Evolutionary conservation across 2,797 vertebrate genomes (phyloP).

Genomic region (Siniperca obscura): DNA sequence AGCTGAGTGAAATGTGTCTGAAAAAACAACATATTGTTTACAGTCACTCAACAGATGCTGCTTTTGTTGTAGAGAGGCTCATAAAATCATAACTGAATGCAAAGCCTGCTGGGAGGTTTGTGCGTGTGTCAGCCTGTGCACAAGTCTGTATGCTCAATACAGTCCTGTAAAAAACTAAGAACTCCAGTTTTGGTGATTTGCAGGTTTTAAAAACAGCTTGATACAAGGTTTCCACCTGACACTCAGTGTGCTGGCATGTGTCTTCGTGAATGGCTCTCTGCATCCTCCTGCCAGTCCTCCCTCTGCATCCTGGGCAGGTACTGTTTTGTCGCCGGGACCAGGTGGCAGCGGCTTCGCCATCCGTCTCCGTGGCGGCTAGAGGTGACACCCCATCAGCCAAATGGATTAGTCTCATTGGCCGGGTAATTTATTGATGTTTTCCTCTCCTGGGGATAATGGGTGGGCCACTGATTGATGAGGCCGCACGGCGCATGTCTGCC

Average conservation of each 20-base stretch:
- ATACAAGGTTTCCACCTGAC: background rate
- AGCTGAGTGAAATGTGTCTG: constrained; percentile 48
- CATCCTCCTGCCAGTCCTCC: constrained; percentile 15
- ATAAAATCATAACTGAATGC: constrained; percentile 32
- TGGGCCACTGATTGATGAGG: constrained; percentile 80
- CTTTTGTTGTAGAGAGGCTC: constrained; percentile 30
- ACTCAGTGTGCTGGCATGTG: background rate
- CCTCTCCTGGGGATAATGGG: constrained; percentile 81
- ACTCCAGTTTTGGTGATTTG: background rate
- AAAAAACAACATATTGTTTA: constrained; percentile 62
- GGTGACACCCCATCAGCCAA: constrained; percentile 85
- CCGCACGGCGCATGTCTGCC: constrained; percentile 49
- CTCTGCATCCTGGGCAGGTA: constrained; percentile 39
- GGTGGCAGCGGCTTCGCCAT: constrained; percentile 67
- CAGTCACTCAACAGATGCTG: constrained; percentile 57
- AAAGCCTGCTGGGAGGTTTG: constrained; percentile 27
- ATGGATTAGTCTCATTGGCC: constrained; percentile 84
- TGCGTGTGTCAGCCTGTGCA: constrained; percentile 6
- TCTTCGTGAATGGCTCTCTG: constrained; percentile 12
- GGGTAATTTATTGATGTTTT: constrained; percentile 86
- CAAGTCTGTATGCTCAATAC: background rate
- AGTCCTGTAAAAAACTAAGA: background rate
- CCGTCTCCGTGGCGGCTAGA: constrained; percentile 77
- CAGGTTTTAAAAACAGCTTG: background rate
- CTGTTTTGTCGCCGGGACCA: constrained; percentile 63